Evolutionary conservation across 2,888 invertebrate genomes (phyloP).

Genomic region (Xestia c-nigrum): DNA sequence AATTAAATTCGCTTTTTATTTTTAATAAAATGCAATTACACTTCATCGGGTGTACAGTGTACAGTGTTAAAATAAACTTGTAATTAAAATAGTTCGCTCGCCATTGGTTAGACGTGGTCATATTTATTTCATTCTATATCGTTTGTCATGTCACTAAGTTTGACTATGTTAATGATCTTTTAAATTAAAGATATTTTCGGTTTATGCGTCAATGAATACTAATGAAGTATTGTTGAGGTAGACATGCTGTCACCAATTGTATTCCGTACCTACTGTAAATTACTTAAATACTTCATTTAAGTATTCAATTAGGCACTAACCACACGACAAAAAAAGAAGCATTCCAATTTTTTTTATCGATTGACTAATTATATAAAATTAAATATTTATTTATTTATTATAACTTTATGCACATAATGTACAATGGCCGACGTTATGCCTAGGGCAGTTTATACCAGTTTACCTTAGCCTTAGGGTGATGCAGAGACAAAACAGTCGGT

Average conservation of each 20-base stretch:
- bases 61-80: conserved; percentile 61
- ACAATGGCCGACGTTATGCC: too few relatives aligned
- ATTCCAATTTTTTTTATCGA: background rate
- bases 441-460: too few relatives aligned
- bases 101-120: background rate
- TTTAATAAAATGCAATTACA: conserved; percentile 69
- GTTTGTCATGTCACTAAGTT: conserved; percentile 12
- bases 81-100: conserved; percentile 52
- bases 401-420: too few relatives aligned
- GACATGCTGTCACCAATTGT: conserved; percentile 24
- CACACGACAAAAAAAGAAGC: background rate
- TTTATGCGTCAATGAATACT: conserved; percentile 35
- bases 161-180: conserved; percentile 19
- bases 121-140: conserved; percentile 15
- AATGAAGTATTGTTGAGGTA: conserved; percentile 44
- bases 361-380: too few relatives aligned
- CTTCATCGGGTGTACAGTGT: conserved; percentile 53
- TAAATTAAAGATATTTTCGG: conserved; percentile 7
- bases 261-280: background rate
- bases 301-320: too few relatives aligned
- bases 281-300: background rate
- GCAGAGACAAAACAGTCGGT: too few relatives aligned
- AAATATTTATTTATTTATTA: too few relatives aligned
- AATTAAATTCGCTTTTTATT: conserved; percentile 74
- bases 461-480: too few relatives aligned